Evolutionary conservation across 2,113 vertebrate species (phyloP).

Genomic region (Suricata suricatta): DNA sequence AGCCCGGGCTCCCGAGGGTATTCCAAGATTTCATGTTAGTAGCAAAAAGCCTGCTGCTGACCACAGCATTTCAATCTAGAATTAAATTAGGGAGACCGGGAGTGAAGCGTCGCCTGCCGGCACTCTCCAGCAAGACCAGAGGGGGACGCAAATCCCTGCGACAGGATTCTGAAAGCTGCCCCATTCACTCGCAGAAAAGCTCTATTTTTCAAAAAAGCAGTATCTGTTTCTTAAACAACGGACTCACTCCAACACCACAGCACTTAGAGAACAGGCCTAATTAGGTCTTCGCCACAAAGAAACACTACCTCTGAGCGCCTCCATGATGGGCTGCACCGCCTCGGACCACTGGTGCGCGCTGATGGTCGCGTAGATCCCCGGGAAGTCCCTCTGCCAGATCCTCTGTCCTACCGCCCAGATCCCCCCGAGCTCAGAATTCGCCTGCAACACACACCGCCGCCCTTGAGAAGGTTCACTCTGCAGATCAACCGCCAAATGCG

Average conservation of each 20-base stretch:
- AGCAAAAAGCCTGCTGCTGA: not conserved
- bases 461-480: not conserved
- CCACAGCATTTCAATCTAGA: not conserved
- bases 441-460: constrained; percentile 82
- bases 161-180: not conserved
- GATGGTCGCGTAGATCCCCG: constrained; percentile 94
- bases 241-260: not conserved
- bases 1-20: not conserved
- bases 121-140: not conserved
- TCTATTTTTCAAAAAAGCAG: not conserved
- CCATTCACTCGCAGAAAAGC: not conserved
- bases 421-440: constrained; percentile 92
- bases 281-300: not conserved
- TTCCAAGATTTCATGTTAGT: not conserved
- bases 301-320: constrained; percentile 93
- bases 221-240: not conserved
- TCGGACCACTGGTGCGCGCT: constrained; percentile 94
- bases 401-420: constrained; percentile 96
- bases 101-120: not conserved
- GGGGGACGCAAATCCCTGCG: not conserved
- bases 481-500: not conserved
- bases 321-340: constrained; percentile 95
- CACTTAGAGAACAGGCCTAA: too few species aligned
- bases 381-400: constrained; percentile 98
- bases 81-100: not conserved